Base-by-base conservation (phyloP, 2,888 invertebrate species). In the Noctua pronuba region DNA sequence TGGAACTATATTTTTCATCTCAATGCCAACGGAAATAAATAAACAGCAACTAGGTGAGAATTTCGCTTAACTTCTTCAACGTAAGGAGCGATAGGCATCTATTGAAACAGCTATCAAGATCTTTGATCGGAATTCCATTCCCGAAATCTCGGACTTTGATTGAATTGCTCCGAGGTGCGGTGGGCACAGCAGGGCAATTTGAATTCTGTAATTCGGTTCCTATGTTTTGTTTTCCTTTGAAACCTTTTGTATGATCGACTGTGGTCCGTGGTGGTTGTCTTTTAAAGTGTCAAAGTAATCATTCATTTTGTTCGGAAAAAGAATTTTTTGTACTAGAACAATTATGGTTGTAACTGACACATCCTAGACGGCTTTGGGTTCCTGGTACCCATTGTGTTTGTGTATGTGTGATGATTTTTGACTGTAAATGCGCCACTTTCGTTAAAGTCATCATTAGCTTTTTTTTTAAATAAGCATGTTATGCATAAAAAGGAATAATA, bases 81-180 rank as follows among this genome's bases (percentile, higher is more conserved):
- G 28, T 16, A 35, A n/a, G n/a, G 13, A 31, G 7, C 41, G 80
- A 80, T 78, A 83, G 41, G 49, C 46, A 83, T 83, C 78, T 68
- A 69, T 80, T 44, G 78, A 46, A 52, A 64, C 31, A 21, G 41
- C 41, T 65, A 80, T 80, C 68, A 49, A 64, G 79, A 79, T 79
- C 7, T 46, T 16, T 41, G 35, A 64, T 77, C 49, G 46, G 38
- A 41, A 41, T 78, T 65, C 55, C 18, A 35, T 77, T 41, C 18
- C 41, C 41, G 13, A 81, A 81, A 82, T 52, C 75, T 35, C 28
- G 35, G 52, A 82, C 60, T 77, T 77, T 44, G 60, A 78, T 78
- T 82, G 62, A 82, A 78, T 78, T 60, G 24, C 44, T 44, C 44
- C 24, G 13, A 16, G 18, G 35, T 4, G 24, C 11, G 31, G 31